These are phyloP conservation scores for Bagarius yarrelli DNA, from an alignment of 2,113 vertebrate species.

Conservation along the genomic window DNA sequence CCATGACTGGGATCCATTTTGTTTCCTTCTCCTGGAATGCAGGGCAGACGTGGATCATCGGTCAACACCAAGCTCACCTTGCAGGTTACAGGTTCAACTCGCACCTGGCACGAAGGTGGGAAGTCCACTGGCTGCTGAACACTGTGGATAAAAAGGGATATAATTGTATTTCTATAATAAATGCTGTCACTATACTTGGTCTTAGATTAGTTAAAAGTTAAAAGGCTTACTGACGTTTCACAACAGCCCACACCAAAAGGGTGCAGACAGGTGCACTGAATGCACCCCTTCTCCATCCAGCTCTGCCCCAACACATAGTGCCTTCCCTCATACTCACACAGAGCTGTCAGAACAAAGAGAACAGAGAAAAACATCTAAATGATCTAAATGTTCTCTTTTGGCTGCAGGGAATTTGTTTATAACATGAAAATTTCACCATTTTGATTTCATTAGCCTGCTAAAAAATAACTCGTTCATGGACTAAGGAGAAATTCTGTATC, in stretches of 20 bases:
- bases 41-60: slow-evolving; percentile 79
- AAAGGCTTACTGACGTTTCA: slow-evolving; percentile 80
- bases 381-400: neutral
- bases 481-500: neutral
- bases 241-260: slow-evolving; percentile 92
- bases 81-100: slow-evolving; percentile 80
- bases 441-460: neutral
- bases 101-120: slow-evolving; percentile 83
- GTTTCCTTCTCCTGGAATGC: slow-evolving; percentile 59
- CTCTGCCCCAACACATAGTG: slow-evolving; percentile 82
- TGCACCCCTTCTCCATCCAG: slow-evolving; percentile 85
- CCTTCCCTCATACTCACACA: slow-evolving; percentile 78
- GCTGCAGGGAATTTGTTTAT: neutral
- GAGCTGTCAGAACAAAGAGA: slow-evolving; percentile 68
- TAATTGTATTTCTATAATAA: neutral
- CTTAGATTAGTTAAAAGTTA: neutral
- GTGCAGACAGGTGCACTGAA: slow-evolving; percentile 92
- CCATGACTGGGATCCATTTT: slow-evolving; percentile 61
- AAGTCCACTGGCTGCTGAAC: slow-evolving; percentile 90
- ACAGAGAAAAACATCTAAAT: neutral
- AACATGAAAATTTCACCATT: neutral
- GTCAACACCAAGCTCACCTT: slow-evolving; percentile 83
- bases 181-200: neutral
- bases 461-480: neutral
- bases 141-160: slow-evolving; percentile 59